Percentiles rank a stretch among this genome's conserved stretches.
Conservation (phyloP, 2,888 invertebrate species). For the Diaprepes abbreviatus region DNA sequence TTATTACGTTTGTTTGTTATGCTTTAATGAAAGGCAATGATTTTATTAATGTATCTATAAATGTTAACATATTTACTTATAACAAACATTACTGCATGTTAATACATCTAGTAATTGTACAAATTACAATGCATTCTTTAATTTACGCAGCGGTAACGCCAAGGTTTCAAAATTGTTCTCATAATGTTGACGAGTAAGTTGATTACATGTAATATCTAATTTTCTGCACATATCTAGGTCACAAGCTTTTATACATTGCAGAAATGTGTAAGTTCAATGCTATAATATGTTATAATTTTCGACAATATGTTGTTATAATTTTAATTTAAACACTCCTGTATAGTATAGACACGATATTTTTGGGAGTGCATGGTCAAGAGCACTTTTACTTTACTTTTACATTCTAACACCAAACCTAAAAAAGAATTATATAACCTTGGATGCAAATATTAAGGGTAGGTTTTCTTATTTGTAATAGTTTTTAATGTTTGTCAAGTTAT, state of each 20-base stretch:
- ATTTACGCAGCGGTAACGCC: not conserved
- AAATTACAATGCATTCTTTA: not conserved
- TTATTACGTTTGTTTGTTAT: too few relatives aligned
- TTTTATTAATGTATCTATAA: too few relatives aligned
- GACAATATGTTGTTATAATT: too few relatives aligned
- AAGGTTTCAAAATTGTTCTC: not conserved
- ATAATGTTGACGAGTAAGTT: not conserved
- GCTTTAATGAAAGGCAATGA: too few relatives aligned
- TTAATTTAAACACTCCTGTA: not conserved
- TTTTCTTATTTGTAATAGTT: too few relatives aligned
- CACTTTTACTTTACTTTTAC: not conserved
- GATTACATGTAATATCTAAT: constrained; percentile 8
- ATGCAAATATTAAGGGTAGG: too few relatives aligned
- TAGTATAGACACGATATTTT: not conserved
- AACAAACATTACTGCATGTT: not conserved
- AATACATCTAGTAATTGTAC: not conserved
- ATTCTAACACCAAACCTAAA: too few relatives aligned
- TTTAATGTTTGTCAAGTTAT: too few relatives aligned
- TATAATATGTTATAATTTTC: too few relatives aligned
- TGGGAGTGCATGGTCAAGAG: not conserved
- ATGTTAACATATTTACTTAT: too few relatives aligned
- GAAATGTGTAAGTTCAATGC: constrained; percentile 5
- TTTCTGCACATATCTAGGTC: not conserved
- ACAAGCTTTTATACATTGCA: not conserved
- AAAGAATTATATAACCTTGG: too few relatives aligned